Base-by-base conservation (phyloP, 2,797 vertebrate species). In the Trachops cirrhosus region DNA sequence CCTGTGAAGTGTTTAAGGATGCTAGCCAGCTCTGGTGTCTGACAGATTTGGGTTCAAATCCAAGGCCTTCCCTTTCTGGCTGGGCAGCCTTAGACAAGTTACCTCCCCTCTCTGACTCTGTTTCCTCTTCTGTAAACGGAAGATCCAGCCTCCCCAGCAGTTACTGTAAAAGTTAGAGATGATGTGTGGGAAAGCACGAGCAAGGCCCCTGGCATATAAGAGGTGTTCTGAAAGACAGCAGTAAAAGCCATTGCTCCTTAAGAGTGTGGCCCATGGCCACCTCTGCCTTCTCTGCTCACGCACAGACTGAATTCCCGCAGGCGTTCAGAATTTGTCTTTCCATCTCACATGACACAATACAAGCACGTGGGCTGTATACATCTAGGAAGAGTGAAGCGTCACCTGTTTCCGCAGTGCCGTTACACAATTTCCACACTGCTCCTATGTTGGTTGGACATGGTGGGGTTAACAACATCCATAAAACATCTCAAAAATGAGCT, bases 241-340 rank as follows among this genome's bases (percentile, higher is more conserved):
- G 19, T 5, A 16, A 32, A 19, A 16, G 44, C 22, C 7, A 5
- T 2, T 3, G 2, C 14, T 46, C 77, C 19, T 79, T 29, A 11
- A n/a, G 0, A 4, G 18, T 0, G 5, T 21, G 5, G 26, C 59
- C 46, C 21, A 0, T 9, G 46, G 48, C 67, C 29, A 6, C 16
- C 15, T n/a, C 46, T 16, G 77, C 12, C 77, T n/a, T 19, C 83
- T 9, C 54, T 32, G 0, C 6, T 39, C 19, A 32, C 68, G 18
- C 2, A 15, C 32, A 57, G 50, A 34, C 44, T 37, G 19, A 29
- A 71, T n/a, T 59, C 41, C 73, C 29, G 12, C 3, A 10, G 68
- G 32, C 12, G 1, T 19, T 39, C n/a, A 26, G 6, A 1, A 6
- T 59, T 68, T 86, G 62, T 83, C 89, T 48, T 73, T 26, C 2